Conservation (phyloP, 23 tunicate species). For the Diplosoma virens region DNA sequence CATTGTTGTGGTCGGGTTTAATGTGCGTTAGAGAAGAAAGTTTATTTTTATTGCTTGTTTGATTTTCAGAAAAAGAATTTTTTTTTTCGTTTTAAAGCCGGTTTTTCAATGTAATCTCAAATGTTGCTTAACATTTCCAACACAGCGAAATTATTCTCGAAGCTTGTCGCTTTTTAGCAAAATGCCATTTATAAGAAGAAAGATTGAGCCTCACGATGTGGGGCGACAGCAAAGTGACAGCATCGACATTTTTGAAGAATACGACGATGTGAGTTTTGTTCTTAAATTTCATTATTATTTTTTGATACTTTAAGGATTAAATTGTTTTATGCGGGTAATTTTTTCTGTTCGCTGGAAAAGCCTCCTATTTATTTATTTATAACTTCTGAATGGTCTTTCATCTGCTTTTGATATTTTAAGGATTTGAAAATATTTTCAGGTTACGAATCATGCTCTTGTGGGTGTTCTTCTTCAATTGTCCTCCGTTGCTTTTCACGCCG, state of each 20-base stretch:
- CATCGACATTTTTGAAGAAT: background rate
- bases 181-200: constrained; percentile 18
- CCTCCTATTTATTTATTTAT: background rate
- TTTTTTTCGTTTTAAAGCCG: too few species aligned
- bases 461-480: constrained; percentile 55
- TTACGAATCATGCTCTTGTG: constrained; percentile 49
- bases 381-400: background rate
- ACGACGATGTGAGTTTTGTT: background rate
- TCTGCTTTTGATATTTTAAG: too few species aligned
- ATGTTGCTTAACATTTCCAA: too few species aligned
- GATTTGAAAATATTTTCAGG: constrained; percentile 26
- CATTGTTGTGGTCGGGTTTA: too few species aligned
- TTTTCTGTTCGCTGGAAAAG: background rate
- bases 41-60: too few species aligned
- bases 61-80: too few species aligned
- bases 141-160: too few species aligned
- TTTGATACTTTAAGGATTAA: background rate
- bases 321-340: background rate
- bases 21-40: too few species aligned
- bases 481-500: constrained; percentile 60
- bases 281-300: background rate
- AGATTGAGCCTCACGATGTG: background rate
- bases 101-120: too few species aligned
- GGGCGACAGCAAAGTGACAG: background rate
- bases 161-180: background rate